Evolutionary conservation across 1,140 invertebrate genomes (phyloP).

Genomic region (Drosophila serrata): DNA sequence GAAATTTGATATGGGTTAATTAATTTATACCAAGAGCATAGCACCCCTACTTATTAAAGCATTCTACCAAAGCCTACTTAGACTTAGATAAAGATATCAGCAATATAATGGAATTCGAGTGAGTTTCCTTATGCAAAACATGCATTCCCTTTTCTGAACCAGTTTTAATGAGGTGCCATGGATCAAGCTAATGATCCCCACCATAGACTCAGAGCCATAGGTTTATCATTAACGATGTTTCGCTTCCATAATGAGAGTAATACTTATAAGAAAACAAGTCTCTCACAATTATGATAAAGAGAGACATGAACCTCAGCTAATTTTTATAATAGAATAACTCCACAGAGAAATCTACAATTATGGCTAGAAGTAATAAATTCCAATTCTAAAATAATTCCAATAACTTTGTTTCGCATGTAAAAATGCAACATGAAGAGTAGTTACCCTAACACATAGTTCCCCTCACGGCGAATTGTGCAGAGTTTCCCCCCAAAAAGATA

Average conservation of each 20-base stretch:
- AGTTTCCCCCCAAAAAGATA: constrained; percentile 44
- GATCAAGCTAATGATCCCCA: constrained; percentile 13
- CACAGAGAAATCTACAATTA: constrained; percentile 61
- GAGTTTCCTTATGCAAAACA: constrained; percentile 16
- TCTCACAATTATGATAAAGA: constrained; percentile 34
- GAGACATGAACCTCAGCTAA: constrained; percentile 24
- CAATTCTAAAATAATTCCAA: constrained; percentile 67
- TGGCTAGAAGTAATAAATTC: no score
- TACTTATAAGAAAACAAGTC: constrained; percentile 10
- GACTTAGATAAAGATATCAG: not conserved
- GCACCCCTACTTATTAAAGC: not conserved
- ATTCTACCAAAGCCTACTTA: not conserved
- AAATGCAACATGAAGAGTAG: constrained; percentile 47
- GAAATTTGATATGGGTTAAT: not conserved
- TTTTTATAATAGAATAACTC: constrained; percentile 16
- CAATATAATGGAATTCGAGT: constrained; percentile 3
- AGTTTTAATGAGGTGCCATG: constrained; percentile 30
- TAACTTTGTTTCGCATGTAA: constrained; percentile 70
- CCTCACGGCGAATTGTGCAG: constrained; percentile 66
- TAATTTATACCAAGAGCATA: not conserved
- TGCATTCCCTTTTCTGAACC: constrained; percentile 5
- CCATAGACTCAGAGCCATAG: not conserved
- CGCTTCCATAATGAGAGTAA: constrained; percentile 21
- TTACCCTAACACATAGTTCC: not conserved
- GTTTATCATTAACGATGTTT: constrained; percentile 14